Evolutionary conservation across 92 coral and sea anemone species (phyloP).

Genomic region (Porites evermanni): DNA sequence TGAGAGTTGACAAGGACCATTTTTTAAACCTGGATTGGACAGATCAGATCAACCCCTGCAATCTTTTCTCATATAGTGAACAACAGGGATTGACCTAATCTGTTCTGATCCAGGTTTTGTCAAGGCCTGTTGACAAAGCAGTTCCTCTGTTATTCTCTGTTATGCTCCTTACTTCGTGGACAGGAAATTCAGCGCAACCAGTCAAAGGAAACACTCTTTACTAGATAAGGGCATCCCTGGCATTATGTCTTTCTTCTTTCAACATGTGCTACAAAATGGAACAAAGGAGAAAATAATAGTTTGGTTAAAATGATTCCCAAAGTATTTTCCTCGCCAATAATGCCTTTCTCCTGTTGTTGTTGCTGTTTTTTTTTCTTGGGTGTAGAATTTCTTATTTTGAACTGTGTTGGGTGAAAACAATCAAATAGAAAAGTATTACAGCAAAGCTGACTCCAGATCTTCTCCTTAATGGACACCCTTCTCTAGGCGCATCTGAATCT

Average conservation of each 20-base stretch:
- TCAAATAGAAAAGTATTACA: not conserved
- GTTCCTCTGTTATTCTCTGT: not conserved
- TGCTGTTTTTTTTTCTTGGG: not conserved
- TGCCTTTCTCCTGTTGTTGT: not conserved
- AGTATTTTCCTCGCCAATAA: not conserved
- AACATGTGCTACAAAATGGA: constrained; percentile 75
- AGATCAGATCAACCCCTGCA: too few relatives aligned
- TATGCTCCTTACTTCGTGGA: not conserved
- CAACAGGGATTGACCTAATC: too few relatives aligned
- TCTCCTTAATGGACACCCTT: too few relatives aligned
- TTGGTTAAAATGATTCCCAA: not conserved
- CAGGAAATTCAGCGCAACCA: not conserved
- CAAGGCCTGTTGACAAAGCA: not conserved
- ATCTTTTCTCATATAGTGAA: too few relatives aligned
- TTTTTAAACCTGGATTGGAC: too few relatives aligned
- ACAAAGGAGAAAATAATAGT: not conserved
- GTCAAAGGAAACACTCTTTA: not conserved
- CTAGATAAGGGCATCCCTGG: constrained; percentile 27
- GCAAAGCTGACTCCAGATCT: too few relatives aligned
- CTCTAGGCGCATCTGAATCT: too few relatives aligned
- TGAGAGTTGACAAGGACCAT: too few relatives aligned
- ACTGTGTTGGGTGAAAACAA: not conserved
- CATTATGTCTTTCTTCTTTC: constrained; percentile 70
- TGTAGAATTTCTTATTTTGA: too few relatives aligned
- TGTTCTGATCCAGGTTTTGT: too few relatives aligned